Evolutionary conservation across 1,140 invertebrate species (phyloP).

Genomic region (Pachyrhynchus sulphureomaculatus): DNA sequence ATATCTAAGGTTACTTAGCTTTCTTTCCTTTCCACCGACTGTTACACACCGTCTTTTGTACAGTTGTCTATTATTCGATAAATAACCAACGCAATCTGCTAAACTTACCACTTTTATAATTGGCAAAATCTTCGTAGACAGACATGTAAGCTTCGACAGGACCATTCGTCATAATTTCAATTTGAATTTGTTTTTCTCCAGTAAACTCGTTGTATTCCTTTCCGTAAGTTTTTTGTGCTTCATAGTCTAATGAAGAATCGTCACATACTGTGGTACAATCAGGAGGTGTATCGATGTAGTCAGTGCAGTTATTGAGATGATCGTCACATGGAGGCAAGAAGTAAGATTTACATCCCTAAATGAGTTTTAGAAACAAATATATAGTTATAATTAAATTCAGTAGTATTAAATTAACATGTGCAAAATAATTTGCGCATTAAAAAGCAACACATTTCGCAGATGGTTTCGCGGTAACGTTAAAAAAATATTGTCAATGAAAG

Average conservation of each 20-base stretch:
- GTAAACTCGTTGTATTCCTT: conserved; percentile 62
- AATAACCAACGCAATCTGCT: background rate
- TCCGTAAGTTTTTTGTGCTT: conserved; percentile 53
- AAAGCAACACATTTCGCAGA: no score
- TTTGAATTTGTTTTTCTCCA: conserved; percentile 40
- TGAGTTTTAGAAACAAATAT: no score
- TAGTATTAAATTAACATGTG: no score
- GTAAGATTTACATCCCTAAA: no score
- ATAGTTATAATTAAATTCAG: no score
- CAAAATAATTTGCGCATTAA: no score
- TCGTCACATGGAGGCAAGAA: no score
- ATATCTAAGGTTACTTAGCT: background rate
- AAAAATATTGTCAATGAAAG: no score
- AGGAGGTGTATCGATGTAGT: no score
- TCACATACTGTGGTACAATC: no score
- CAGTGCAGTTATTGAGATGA: no score
- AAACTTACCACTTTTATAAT: conserved; percentile 62
- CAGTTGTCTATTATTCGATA: background rate
- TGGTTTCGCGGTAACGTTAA: no score
- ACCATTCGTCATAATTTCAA: conserved; percentile 34
- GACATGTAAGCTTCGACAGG: conserved; percentile 27
- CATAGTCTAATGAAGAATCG: conserved; percentile 57
- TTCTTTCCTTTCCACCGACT: background rate
- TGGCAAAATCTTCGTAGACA: conserved; percentile 68
- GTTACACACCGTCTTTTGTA: background rate